Evolutionary conservation across 2,113 vertebrate genomes (phyloP).

Genomic region (Sphyrna mokarran): DNA sequence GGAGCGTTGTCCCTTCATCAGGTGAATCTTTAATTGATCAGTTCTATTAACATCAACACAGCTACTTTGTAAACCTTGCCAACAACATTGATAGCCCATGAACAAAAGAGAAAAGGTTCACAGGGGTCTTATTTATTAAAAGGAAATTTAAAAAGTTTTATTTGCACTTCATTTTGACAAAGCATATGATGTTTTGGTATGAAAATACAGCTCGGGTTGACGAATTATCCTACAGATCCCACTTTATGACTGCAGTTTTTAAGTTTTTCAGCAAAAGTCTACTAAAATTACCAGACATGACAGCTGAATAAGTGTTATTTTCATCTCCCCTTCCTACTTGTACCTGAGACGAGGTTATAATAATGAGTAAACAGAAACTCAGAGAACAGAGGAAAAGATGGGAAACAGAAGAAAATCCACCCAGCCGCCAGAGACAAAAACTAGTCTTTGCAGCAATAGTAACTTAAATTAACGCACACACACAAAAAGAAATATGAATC

Average conservation of each 20-base stretch:
- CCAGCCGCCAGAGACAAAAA: neutral
- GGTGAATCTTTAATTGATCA: too few species aligned
- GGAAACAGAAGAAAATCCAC: neutral
- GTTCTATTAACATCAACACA: neutral
- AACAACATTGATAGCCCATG: neutral
- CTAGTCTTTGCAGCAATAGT: neutral
- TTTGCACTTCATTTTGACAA: neutral
- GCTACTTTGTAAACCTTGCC: neutral
- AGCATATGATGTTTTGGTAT: neutral
- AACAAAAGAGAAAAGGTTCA: neutral
- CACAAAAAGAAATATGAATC: neutral
- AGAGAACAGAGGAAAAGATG: neutral
- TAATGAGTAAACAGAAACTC: neutral
- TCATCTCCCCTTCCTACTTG: neutral
- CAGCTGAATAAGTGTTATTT: neutral
- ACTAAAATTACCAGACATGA: too few species aligned
- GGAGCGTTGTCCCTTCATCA: too few species aligned
- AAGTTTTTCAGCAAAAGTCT: neutral
- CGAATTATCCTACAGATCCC: too few species aligned
- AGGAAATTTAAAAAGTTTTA: neutral
- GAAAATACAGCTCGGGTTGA: neutral
- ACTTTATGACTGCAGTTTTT: too few species aligned
- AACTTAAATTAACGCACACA: neutral
- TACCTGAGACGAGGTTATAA: neutral
- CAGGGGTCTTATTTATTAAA: neutral